Conservation (phyloP, 2,113 vertebrate species). For the Lophotis ruficrista region DNA sequence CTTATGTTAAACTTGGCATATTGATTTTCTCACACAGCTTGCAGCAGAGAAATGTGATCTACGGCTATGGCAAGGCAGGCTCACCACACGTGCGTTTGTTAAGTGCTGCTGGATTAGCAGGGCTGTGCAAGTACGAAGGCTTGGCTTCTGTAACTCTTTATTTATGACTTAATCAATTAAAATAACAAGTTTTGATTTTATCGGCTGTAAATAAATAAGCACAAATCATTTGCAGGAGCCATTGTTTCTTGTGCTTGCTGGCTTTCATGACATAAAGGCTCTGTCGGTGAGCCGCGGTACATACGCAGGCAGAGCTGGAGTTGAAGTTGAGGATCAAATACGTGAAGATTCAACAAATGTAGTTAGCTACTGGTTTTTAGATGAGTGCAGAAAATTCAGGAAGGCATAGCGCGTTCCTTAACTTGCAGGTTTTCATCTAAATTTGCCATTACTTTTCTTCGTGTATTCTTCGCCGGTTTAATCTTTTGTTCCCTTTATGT, state of each 20-base stretch:
- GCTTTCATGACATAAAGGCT: background rate
- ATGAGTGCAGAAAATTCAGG: constrained; percentile 21
- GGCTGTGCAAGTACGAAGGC: constrained; percentile 23
- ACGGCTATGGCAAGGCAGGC: constrained; percentile 58
- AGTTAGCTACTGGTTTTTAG: background rate
- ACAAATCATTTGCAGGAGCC: constrained; percentile 45
- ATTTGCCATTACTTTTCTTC: constrained; percentile 27
- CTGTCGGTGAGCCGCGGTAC: background rate
- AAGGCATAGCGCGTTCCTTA: background rate
- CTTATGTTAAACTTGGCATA: constrained; percentile 71
- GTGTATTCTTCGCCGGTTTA: background rate
- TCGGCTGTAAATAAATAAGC: background rate
- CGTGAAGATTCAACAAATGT: background rate
- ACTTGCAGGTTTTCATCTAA: background rate
- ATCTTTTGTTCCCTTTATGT: constrained; percentile 30
- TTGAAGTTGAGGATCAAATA: constrained; percentile 2
- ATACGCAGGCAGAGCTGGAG: background rate
- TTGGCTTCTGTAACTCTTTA: constrained; percentile 58
- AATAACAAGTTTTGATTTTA: constrained; percentile 62
- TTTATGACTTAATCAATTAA: constrained; percentile 69
- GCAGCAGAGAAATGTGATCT: constrained; percentile 58
- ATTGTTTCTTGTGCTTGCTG: constrained; percentile 17
- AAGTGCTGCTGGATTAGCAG: constrained; percentile 72
- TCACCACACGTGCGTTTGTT: constrained; percentile 66
- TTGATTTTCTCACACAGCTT: constrained; percentile 70